Percentiles rank a stretch among this genome's conserved stretches.
Evolutionary conservation across 2,113 vertebrate species (phyloP).

Genomic region (Thunnus thynnus): DNA sequence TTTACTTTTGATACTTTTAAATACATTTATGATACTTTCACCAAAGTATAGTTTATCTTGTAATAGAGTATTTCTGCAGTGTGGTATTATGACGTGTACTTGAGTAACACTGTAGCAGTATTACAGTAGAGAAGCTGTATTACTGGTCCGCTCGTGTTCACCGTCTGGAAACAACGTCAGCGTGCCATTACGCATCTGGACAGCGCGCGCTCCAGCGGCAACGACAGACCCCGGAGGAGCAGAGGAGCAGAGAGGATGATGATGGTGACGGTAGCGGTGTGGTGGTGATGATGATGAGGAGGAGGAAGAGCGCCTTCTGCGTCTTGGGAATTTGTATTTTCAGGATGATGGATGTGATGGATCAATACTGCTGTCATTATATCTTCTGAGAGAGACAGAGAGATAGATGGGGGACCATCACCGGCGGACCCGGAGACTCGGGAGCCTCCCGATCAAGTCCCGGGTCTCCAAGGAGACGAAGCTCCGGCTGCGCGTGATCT

Average conservation of each 20-base stretch:
- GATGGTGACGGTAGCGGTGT: background rate
- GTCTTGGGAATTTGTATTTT: background rate
- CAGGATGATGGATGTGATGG: conserved; percentile 13
- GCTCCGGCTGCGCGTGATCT: conserved; percentile 82
- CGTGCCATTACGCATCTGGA: conserved; percentile 41
- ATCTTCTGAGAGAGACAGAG: conserved; percentile 27
- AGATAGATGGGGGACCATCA: conserved; percentile 57
- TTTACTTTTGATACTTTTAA: no score
- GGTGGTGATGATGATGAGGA: background rate
- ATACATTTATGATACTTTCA: no score
- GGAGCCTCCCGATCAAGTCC: conserved; percentile 51
- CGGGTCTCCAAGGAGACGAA: conserved; percentile 73
- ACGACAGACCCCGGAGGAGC: background rate
- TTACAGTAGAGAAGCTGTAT: no score
- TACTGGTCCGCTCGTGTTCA: background rate
- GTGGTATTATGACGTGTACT: no score
- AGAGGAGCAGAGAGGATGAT: background rate
- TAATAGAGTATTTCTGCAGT: no score
- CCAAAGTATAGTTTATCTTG: no score
- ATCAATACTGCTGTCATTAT: background rate
- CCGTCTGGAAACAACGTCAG: conserved; percentile 16
- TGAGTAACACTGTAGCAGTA: no score
- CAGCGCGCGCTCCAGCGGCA: conserved; percentile 41
- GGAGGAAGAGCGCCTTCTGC: conserved; percentile 3
- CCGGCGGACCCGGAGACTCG: conserved; percentile 52